Percentiles rank a stretch among this genome's conserved stretches.
phyloP scores from a whole-genome alignment of 2,113 vertebrate species.

The Dasypus novemcinctus region DNA sequence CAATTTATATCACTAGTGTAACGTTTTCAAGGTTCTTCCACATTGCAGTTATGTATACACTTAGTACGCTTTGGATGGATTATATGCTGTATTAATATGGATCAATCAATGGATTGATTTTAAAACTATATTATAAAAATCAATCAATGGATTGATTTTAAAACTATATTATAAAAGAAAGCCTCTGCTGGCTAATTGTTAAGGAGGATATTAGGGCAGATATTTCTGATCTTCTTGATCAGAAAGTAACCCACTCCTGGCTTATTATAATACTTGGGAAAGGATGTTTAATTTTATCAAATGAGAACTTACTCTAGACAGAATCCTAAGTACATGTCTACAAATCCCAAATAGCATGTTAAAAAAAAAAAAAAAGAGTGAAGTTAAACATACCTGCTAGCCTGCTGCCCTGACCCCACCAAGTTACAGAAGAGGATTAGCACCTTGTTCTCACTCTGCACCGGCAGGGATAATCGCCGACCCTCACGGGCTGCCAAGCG shows the following conservation, averaged over 20 bases:
- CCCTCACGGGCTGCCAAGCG: constrained; percentile 72
- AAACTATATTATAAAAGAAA: not conserved
- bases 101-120: no score
- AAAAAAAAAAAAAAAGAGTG: not conserved
- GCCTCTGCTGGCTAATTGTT: not conserved
- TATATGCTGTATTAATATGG: no score
- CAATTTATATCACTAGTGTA: no score
- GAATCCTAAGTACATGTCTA: not conserved
- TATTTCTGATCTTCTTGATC: not conserved
- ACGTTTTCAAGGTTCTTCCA: no score
- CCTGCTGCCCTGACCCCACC: constrained; percentile 85
- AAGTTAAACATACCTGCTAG: constrained; percentile 84
- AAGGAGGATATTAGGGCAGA: not conserved
- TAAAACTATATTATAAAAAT: not conserved
- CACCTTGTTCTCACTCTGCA: constrained; percentile 81
- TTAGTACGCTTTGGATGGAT: no score
- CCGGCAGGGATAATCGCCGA: constrained; percentile 84
- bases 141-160: no score
- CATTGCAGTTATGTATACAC: no score
- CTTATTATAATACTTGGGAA: constrained; percentile 26
- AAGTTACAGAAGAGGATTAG: constrained; percentile 92
- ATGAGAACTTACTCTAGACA: constrained; percentile 29
- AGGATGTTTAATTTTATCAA: constrained; percentile 8
- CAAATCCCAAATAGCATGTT: not conserved
- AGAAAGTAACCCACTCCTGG: not conserved